Evolutionary conservation across 2,888 invertebrate genomes (phyloP).

Genomic region (Fissipunctia ypsillon): DNA sequence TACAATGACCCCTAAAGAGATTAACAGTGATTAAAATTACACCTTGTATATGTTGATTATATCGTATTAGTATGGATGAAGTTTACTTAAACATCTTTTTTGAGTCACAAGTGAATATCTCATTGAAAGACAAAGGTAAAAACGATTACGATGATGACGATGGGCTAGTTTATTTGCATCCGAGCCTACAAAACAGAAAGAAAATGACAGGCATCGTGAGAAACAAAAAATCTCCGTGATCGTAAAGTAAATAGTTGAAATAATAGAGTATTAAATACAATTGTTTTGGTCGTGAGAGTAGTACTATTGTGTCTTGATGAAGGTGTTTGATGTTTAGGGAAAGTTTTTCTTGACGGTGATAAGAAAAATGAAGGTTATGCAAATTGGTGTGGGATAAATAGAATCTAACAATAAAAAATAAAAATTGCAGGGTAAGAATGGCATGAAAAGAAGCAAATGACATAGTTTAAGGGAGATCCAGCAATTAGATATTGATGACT

Average conservation of each 20-base stretch:
- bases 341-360: constrained; percentile 23
- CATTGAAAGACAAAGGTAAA: background rate
- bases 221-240: constrained; percentile 40
- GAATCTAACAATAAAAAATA: background rate
- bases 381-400: background rate
- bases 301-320: constrained; percentile 29
- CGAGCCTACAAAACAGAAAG: constrained; percentile 13
- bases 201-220: constrained; percentile 44
- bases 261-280: constrained; percentile 39
- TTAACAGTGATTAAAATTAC: too few relatives aligned
- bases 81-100: background rate
- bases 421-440: too few relatives aligned
- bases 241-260: constrained; percentile 47
- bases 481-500: too few relatives aligned
- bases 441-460: too few relatives aligned
- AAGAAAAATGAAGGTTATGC: background rate
- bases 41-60: too few relatives aligned
- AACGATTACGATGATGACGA: too few relatives aligned
- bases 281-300: constrained; percentile 42
- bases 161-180: constrained; percentile 19
- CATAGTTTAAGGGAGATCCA: too few relatives aligned
- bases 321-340: constrained; percentile 39
- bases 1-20: too few relatives aligned
- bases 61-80: background rate
- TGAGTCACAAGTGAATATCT: background rate